Percentiles rank a stretch among this genome's conserved stretches.
Conservation (phyloP, 2,113 vertebrate species). For the Crotophaga sulcirostris region DNA sequence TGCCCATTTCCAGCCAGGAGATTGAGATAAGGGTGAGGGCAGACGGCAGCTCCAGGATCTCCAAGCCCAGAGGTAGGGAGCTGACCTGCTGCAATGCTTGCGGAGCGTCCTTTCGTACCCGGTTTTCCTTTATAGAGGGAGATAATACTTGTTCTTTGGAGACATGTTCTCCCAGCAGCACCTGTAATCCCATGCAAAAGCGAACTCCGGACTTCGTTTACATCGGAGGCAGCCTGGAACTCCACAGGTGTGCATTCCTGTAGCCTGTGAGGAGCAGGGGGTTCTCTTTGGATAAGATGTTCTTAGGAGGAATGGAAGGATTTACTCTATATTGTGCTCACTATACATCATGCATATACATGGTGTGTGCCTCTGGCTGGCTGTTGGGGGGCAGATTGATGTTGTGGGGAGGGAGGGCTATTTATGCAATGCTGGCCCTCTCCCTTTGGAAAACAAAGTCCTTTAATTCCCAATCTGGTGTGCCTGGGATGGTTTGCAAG, state of each 20-base stretch:
- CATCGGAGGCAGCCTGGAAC: fast-evolving
- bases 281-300: not conserved
- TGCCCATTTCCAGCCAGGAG: not conserved
- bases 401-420: not conserved
- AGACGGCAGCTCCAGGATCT: not conserved
- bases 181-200: fast-evolving
- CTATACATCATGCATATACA: not conserved
- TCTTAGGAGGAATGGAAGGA: not conserved
- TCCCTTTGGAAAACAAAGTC: not conserved
- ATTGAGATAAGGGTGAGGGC: not conserved
- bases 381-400: not conserved
- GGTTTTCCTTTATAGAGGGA: not conserved
- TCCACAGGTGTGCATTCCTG: not conserved
- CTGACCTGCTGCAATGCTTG: not conserved
- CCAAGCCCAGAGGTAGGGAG: slow-evolving; percentile 46
- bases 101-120: not conserved
- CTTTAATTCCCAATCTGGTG: not conserved
- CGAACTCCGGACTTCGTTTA: not conserved
- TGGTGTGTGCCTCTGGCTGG: not conserved
- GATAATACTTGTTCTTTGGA: not conserved
- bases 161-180: not conserved
- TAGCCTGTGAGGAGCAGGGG: not conserved
- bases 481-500: not conserved
- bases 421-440: not conserved
- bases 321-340: not conserved